Evolutionary conservation across 2,797 vertebrate species (phyloP).

Genomic region (Mus caroli): DNA sequence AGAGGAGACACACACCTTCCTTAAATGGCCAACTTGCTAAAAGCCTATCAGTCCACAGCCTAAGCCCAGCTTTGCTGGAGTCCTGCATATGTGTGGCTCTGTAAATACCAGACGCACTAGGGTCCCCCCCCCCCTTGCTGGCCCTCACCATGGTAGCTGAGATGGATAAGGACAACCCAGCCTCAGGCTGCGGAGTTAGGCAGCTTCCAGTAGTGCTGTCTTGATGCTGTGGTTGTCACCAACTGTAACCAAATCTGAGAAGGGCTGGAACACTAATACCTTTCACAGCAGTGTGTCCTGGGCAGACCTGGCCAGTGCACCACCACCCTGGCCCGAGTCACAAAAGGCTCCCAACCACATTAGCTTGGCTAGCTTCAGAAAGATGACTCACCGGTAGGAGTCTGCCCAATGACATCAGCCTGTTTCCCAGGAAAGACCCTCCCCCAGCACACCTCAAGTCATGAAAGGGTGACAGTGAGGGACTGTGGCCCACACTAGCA

Average conservation of each 20-base stretch:
- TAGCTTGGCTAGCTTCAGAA: fast-evolving
- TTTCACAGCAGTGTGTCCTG: slow-evolving; percentile 77
- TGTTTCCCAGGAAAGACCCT: neutral
- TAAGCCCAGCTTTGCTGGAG: slow-evolving; percentile 62
- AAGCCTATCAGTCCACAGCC: slow-evolving; percentile 40
- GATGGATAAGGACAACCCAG: slow-evolving; percentile 65
- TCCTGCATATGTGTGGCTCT: neutral
- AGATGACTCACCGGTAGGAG: fast-evolving
- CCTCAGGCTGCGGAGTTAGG: slow-evolving; percentile 81
- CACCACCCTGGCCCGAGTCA: fast-evolving
- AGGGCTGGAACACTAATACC: slow-evolving; percentile 87
- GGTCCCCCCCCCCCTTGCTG: slow-evolving; percentile 48
- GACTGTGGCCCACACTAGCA: neutral
- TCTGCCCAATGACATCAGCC: fast-evolving
- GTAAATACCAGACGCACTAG: slow-evolving; percentile 62
- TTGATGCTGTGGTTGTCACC: slow-evolving; percentile 93
- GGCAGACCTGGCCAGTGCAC: neutral
- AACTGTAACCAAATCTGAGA: slow-evolving; percentile 91
- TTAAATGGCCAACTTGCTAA: neutral
- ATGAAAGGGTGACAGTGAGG: neutral
- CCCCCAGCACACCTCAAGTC: fast-evolving
- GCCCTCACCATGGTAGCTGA: slow-evolving; percentile 66
- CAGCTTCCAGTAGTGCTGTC: slow-evolving; percentile 86
- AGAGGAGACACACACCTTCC: slow-evolving; percentile 36
- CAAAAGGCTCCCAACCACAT: fast-evolving